A percentile compares a stretch with the other conserved stretches of the same genome.
phyloP scores from a whole-genome alignment of 1,140 invertebrate genomes.

The Sesamia nonagrioides region DNA sequence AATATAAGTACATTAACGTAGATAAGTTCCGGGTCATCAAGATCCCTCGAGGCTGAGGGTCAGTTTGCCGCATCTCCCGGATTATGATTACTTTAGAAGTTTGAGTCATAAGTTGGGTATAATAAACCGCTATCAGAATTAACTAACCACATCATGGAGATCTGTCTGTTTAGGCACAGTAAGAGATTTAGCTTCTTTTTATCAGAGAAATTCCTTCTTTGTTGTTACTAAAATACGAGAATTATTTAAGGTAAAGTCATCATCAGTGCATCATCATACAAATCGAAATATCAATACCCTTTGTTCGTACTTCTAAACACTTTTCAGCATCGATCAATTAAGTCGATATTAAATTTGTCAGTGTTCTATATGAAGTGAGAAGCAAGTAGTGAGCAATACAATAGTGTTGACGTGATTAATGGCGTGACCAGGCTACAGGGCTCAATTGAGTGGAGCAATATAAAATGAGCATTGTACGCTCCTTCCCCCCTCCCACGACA shows the following conservation, averaged over 20 bases:
- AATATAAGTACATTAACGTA: conserved; percentile 34
- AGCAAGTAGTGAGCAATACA: conserved; percentile 42
- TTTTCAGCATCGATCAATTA: conserved; percentile 21
- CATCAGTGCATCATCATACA: not conserved
- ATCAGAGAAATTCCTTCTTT: not conserved
- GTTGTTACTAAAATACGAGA: not conserved
- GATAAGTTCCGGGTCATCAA: conserved; percentile 41
- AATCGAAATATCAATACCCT: not conserved
- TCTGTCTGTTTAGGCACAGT: not conserved
- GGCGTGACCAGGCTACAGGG: conserved; percentile 48
- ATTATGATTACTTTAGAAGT: conserved; percentile 48
- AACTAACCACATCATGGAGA: conserved; percentile 21
- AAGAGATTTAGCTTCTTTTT: conserved; percentile 9
- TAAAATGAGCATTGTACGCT: conserved; percentile 45
- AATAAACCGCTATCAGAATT: conserved; percentile 8
- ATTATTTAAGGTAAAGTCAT: too few relatives aligned
- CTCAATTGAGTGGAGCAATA: conserved; percentile 54
- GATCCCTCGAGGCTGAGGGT: conserved; percentile 33
- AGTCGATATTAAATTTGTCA: conserved; percentile 26
- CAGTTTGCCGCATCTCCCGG: conserved; percentile 31
- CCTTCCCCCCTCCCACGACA: not conserved
- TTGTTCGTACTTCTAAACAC: not conserved
- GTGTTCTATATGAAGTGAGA: conserved; percentile 35
- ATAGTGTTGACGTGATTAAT: conserved; percentile 59
- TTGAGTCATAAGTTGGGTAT: conserved; percentile 41